Evolutionary conservation across 2,113 vertebrate genomes (phyloP).

Genomic region (Tenebrosternarchus preto): DNA sequence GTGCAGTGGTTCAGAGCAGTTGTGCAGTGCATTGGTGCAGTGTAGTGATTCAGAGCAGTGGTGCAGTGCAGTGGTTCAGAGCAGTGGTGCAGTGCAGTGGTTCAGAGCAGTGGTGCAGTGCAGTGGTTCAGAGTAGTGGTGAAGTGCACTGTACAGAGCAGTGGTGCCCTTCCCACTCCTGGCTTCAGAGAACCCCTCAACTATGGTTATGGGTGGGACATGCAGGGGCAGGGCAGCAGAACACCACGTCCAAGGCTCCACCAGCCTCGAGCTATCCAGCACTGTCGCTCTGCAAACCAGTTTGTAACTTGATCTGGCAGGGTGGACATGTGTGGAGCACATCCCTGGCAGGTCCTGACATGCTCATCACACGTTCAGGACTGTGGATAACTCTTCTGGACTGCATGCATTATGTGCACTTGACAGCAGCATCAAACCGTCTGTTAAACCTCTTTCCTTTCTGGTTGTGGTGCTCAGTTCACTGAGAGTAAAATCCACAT

Average conservation of each 20-base stretch:
- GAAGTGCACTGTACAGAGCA: neutral
- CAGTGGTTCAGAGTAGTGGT: too few species aligned
- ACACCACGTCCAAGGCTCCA: neutral
- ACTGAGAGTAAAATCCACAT: slow-evolving; percentile 15
- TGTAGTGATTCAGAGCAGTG: too few species aligned
- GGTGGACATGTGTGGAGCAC: neutral
- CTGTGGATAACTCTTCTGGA: slow-evolving; percentile 7
- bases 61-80: too few species aligned
- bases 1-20: too few species aligned
- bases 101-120: too few species aligned
- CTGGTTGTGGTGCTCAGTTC: slow-evolving; percentile 10
- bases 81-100: too few species aligned
- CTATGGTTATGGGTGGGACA: neutral
- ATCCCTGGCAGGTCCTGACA: slow-evolving; percentile 28
- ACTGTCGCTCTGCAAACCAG: too few species aligned
- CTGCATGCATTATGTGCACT: slow-evolving; percentile 2
- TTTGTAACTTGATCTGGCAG: slow-evolving; percentile 28
- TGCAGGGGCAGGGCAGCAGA: slow-evolving; percentile 10
- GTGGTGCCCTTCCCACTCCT: neutral
- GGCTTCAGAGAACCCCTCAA: slow-evolving; percentile 25
- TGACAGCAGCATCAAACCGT: slow-evolving; percentile 22
- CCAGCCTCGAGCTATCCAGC: neutral
- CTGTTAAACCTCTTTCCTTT: slow-evolving; percentile 10
- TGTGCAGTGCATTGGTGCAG: too few species aligned
- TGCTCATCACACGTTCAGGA: neutral